Evolutionary conservation across 2,888 invertebrate species (phyloP).

Genomic region (Calephelis perditalis): DNA sequence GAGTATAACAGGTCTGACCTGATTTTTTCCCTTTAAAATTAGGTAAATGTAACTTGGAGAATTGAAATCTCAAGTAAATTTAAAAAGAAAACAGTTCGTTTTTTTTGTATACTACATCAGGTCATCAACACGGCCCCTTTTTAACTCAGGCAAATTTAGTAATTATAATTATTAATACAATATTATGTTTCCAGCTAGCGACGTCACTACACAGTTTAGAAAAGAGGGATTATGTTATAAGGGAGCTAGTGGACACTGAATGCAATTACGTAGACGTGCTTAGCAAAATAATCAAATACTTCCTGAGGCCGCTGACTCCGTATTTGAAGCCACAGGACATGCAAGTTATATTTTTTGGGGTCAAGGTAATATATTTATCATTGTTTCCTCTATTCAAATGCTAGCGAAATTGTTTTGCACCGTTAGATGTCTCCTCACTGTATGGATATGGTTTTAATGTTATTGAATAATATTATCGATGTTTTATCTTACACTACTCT

Average conservation of each 20-base stretch:
- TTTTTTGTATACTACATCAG: too few species aligned
- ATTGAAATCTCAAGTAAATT: too few species aligned
- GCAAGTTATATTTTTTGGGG: conserved; percentile 91
- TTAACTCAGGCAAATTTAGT: too few species aligned
- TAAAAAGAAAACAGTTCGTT: not conserved
- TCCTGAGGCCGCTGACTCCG: conserved; percentile 85
- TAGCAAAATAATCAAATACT: conserved; percentile 88
- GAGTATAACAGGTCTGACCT: too few species aligned
- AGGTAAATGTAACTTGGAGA: conserved; percentile 4
- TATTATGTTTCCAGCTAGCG: conserved; percentile 56
- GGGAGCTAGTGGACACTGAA: conserved; percentile 97
- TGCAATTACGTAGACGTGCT: conserved; percentile 97
- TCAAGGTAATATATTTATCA: conserved; percentile 80
- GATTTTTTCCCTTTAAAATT: too few species aligned
- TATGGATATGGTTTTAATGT: too few species aligned
- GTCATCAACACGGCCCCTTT: too few species aligned
- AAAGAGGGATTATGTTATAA: conserved; percentile 94
- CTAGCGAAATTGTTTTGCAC: not conserved
- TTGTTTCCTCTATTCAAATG: not conserved
- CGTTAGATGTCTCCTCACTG: not conserved
- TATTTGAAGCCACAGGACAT: conserved; percentile 86
- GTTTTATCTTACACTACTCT: too few species aligned
- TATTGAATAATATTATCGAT: too few species aligned
- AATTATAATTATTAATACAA: conserved; percentile 11
- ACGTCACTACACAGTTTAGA: conserved; percentile 81